These are phyloP conservation scores for Cynopterus sphinx DNA, from an alignment of 2,797 vertebrate species.

Conservation along the genomic window DNA sequence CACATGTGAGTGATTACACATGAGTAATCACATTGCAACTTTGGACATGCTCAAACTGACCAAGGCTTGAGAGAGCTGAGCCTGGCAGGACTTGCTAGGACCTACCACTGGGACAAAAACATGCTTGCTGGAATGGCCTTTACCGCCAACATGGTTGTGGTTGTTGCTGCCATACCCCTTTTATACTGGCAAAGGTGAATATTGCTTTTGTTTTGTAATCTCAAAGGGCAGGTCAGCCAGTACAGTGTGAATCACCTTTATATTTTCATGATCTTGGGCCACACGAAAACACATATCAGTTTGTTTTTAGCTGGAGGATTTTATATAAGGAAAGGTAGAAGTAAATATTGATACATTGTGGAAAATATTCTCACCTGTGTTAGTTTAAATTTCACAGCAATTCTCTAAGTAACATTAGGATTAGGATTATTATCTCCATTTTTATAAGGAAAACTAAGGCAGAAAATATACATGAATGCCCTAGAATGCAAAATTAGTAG, in stretches of 20 bases:
- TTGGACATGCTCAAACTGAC: fast-evolving
- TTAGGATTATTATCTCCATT: neutral
- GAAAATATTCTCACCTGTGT: neutral
- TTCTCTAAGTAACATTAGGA: neutral
- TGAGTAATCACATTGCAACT: neutral
- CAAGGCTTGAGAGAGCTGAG: neutral
- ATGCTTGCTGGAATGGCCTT: neutral
- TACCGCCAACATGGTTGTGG: neutral
- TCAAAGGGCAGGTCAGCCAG: neutral
- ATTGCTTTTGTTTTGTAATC: neutral
- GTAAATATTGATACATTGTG: neutral
- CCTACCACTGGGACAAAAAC: neutral
- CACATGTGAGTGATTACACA: neutral
- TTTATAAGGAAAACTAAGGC: neutral
- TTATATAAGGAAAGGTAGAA: neutral
- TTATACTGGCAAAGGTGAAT: neutral
- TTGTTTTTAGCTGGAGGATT: neutral
- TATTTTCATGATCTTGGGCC: too few species aligned
- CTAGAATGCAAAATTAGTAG: neutral
- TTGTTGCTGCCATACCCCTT: neutral
- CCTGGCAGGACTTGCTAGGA: neutral
- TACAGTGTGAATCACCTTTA: neutral
- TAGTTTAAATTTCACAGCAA: neutral
- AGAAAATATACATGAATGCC: neutral
- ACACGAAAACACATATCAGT: neutral